Evolutionary conservation across 2,797 vertebrate genomes (phyloP).

Genomic region (Triplophysa yarkandensis): DNA sequence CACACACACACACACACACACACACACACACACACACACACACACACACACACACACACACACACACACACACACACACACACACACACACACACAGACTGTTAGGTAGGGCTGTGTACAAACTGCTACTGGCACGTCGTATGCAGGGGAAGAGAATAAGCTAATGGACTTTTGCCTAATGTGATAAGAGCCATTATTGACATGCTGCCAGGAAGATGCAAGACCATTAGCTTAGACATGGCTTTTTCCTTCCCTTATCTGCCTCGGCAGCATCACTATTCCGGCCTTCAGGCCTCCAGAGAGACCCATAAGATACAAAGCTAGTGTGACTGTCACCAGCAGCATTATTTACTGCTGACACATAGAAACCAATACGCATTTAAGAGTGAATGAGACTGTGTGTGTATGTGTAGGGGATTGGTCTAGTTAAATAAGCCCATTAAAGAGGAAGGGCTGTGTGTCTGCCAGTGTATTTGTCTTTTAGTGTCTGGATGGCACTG

Average conservation of each 20-base stretch:
- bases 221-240: conserved; percentile 88
- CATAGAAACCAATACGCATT: conserved; percentile 19
- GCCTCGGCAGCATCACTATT: conserved; percentile 39
- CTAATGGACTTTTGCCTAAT: conserved; percentile 99
- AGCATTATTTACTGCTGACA: conserved; percentile 42
- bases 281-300: conserved; percentile 26
- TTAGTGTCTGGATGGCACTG: conserved; percentile 59
- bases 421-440: conserved; percentile 57
- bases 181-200: conserved; percentile 99
- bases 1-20: conserved; percentile 43
- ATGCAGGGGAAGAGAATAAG: conserved; percentile 82
- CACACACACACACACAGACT: conserved; percentile 51
- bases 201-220: conserved; percentile 97
- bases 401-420: conserved; percentile 41
- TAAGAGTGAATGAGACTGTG: conserved; percentile 17
- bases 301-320: conserved; percentile 63
- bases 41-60: conserved; percentile 51
- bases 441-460: conserved; percentile 60
- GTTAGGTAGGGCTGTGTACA: conserved; percentile 71
- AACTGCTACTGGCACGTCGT: conserved; percentile 52
- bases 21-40: conserved; percentile 61
- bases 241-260: conserved; percentile 31
- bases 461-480: conserved; percentile 67
- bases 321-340: conserved; percentile 66
- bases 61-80: conserved; percentile 62